These are phyloP conservation scores for Cabera pusaria DNA, from an alignment of 2,888 invertebrate species.

Conservation along the genomic window DNA sequence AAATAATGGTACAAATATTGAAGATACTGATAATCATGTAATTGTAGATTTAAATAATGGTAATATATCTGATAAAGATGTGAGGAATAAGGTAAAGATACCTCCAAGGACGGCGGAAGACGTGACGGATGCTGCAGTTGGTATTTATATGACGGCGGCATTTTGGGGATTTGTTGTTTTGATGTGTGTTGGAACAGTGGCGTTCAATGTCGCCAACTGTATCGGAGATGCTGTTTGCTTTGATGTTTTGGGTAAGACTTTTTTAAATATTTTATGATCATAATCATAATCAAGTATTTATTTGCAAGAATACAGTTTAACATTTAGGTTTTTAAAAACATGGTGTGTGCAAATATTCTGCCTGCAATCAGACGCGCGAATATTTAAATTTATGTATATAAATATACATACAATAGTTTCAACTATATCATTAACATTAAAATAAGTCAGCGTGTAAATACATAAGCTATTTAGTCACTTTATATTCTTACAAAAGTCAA, in stretches of 20 bases:
- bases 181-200: conserved; percentile 89
- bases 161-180: conserved; percentile 90
- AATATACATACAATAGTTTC: too few relatives aligned
- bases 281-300: too few relatives aligned
- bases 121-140: conserved; percentile 27
- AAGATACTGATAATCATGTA: conserved; percentile 4
- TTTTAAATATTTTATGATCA: too few relatives aligned
- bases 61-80: conserved; percentile 10
- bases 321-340: too few relatives aligned
- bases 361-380: too few relatives aligned
- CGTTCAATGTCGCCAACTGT: conserved; percentile 93
- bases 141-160: conserved; percentile 82
- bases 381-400: too few relatives aligned
- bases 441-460: too few relatives aligned
- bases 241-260: conserved; percentile 88
- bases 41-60: conserved; percentile 16
- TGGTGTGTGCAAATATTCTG: too few relatives aligned
- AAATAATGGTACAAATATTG: neutral
- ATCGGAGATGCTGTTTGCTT: conserved; percentile 96
- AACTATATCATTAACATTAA: too few relatives aligned
- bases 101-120: conserved; percentile 12
- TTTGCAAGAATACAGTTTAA: too few relatives aligned
- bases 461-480: too few relatives aligned
- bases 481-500: too few relatives aligned
- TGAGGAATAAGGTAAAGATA: conserved; percentile 16